These are phyloP conservation scores for Lucilia sericata DNA, from an alignment of 1,140 invertebrate genomes.

Conservation along the genomic window DNA sequence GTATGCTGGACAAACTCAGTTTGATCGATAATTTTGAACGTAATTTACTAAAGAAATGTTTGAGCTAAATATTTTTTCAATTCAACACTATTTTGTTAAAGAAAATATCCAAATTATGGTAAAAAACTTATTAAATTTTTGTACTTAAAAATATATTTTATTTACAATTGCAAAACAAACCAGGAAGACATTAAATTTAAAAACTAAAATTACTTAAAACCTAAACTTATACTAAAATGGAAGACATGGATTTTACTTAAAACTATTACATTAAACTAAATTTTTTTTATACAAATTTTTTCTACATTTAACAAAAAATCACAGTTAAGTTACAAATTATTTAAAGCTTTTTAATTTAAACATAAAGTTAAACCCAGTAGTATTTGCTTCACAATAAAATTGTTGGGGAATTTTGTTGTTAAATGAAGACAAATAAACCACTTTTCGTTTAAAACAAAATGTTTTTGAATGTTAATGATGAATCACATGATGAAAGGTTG, in stretches of 20 bases:
- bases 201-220: background rate
- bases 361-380: background rate
- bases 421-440: background rate
- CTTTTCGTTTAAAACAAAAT: background rate
- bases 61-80: too few relatives aligned
- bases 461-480: background rate
- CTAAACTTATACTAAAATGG: background rate
- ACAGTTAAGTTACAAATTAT: background rate
- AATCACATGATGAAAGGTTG: background rate
- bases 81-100: too few relatives aligned
- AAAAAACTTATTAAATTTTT: background rate
- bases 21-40: too few relatives aligned
- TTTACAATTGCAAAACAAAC: constrained; percentile 20
- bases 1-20: too few relatives aligned
- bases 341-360: background rate
- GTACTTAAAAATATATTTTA: background rate
- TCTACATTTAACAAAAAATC: background rate
- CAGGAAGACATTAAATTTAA: background rate
- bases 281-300: background rate
- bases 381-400: background rate
- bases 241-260: constrained; percentile 7
- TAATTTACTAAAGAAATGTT: too few relatives aligned
- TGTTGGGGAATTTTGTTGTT: background rate
- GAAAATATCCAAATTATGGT: too few relatives aligned
- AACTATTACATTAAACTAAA: too few relatives aligned